Conservation (phyloP, 2,888 invertebrate species). For the Stegana nigrithorax region DNA sequence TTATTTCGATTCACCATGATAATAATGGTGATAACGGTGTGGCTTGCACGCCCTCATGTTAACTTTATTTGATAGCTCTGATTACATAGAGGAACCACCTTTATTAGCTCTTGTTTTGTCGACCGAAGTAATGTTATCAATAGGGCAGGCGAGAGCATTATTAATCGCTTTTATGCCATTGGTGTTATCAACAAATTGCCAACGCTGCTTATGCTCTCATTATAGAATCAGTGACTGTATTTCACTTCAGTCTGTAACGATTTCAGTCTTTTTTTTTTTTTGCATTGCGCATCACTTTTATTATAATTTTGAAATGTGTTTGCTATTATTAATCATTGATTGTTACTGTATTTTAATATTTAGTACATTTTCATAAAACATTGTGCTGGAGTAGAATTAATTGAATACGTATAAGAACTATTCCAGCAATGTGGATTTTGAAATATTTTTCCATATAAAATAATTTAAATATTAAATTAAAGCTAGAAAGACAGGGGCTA, state of each 20-base stretch:
- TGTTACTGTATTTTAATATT: no score
- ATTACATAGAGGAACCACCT: conserved; percentile 29
- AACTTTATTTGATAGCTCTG: background rate
- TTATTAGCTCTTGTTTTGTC: conserved; percentile 23
- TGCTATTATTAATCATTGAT: no score
- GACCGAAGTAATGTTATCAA: conserved; percentile 46
- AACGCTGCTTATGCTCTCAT: conserved; percentile 38
- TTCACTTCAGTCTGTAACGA: background rate
- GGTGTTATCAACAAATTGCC: conserved; percentile 48
- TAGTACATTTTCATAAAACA: no score
- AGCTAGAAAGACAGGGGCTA: no score
- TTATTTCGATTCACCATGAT: no score
- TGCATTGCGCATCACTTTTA: background rate
- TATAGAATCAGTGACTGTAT: conserved; percentile 20
- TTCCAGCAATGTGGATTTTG: no score
- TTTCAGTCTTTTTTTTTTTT: background rate
- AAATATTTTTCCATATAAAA: no score
- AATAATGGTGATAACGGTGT: no score
- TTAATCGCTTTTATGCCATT: conserved; percentile 37
- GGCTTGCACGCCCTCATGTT: conserved; percentile 15
- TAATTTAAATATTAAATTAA: no score
- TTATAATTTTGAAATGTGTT: background rate
- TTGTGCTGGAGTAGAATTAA: no score
- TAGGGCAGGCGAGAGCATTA: conserved; percentile 25
- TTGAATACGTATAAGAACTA: no score